Percentiles rank a stretch among this genome's conserved stretches.
phyloP scores from a whole-genome alignment of 2,888 invertebrate genomes.

The Pristionchus arcanus region DNA sequence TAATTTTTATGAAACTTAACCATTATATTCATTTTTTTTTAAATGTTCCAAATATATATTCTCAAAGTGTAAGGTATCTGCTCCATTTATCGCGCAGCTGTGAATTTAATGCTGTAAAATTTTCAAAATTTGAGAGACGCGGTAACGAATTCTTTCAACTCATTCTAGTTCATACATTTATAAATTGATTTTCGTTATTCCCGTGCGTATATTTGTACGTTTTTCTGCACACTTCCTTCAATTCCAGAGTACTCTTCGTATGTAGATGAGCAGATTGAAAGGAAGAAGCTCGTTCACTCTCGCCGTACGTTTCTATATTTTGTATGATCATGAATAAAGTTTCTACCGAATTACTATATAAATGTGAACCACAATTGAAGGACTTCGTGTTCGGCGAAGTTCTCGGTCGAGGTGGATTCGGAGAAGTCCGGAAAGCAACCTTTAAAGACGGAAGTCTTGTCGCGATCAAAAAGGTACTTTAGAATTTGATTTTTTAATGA shows the following conservation, averaged over 20 bases:
- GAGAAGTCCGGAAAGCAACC: slow-evolving; percentile 23
- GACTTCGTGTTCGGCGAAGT: slow-evolving; percentile 21
- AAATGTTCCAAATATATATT: neutral
- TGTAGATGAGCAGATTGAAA: slow-evolving; percentile 38
- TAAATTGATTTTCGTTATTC: neutral
- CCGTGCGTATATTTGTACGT: neutral
- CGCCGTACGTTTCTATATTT: neutral
- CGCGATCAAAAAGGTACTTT: slow-evolving; percentile 45
- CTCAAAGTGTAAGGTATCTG: neutral
- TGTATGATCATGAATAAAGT: no score
- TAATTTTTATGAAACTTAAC: neutral
- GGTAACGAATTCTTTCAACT: neutral
- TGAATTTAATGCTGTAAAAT: neutral
- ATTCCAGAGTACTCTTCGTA: neutral
- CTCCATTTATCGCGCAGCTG: neutral
- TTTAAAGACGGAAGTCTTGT: neutral
- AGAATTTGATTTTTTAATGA: neutral
- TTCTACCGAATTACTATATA: no score
- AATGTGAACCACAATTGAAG: neutral
- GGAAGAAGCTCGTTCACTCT: neutral
- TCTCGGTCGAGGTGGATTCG: slow-evolving; percentile 52
- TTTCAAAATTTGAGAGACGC: neutral
- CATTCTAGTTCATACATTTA: neutral
- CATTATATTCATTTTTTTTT: neutral
- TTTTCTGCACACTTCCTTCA: neutral